These are phyloP conservation scores for Tragelaphus imberbis DNA, from an alignment of 2,113 vertebrate genomes.

Conservation along the genomic window DNA sequence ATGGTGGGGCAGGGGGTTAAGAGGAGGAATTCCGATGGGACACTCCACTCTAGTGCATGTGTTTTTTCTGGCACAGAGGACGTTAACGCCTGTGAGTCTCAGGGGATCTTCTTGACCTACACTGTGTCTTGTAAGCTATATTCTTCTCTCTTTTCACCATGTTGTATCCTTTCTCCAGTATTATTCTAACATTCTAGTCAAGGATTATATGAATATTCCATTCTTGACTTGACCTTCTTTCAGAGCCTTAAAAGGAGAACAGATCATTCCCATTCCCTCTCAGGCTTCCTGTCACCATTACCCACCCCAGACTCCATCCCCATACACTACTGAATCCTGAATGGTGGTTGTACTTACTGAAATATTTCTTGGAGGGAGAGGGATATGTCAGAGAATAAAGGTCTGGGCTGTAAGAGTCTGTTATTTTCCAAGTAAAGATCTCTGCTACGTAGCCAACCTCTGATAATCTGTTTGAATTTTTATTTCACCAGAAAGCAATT, in stretches of 20 bases:
- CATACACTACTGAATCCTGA: background rate
- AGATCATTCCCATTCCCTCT: background rate
- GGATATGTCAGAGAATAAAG: background rate
- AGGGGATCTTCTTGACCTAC: background rate
- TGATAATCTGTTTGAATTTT: constrained; percentile 31
- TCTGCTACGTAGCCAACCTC: background rate
- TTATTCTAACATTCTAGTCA: background rate
- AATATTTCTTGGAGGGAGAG: background rate
- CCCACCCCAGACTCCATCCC: background rate
- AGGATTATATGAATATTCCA: background rate
- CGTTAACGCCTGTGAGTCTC: background rate
- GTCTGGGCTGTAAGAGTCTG: background rate
- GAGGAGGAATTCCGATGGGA: background rate
- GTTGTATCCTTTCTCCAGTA: background rate
- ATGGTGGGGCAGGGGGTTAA: background rate
- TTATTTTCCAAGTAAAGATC: background rate
- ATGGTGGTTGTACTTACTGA: background rate
- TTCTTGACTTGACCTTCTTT: background rate
- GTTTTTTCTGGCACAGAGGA: background rate
- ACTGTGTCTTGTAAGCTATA: background rate
- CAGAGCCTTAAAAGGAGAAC: background rate
- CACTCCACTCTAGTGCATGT: background rate
- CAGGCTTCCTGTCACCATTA: background rate
- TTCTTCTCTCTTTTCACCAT: background rate
- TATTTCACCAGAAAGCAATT: constrained; percentile 32